Conservation (phyloP, 2,888 invertebrate species). For the Sesia apiformis region DNA sequence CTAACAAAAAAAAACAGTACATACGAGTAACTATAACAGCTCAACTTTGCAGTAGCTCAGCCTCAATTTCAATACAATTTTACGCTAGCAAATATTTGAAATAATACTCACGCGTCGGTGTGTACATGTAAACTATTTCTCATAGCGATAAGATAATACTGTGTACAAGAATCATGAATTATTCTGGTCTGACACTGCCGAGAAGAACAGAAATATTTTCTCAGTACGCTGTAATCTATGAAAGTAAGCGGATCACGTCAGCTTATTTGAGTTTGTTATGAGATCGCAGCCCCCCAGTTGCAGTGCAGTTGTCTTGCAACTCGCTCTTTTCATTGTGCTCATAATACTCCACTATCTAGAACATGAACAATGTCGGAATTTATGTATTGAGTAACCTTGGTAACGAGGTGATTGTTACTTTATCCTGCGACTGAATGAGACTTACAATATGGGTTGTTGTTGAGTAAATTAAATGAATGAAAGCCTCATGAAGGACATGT, state of each 20-base stretch:
- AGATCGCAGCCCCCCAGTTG: constrained; percentile 51
- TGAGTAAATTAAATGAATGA: too few relatives aligned
- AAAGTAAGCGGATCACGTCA: constrained; percentile 71
- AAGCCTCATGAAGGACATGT: too few relatives aligned
- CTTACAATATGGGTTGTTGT: too few relatives aligned
- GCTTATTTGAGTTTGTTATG: constrained; percentile 71
- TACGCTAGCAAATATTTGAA: too few relatives aligned
- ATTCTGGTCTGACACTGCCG: constrained; percentile 18
- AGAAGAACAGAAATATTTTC: constrained; percentile 47
- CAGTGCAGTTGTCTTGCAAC: constrained; percentile 27
- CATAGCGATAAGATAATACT: constrained; percentile 50
- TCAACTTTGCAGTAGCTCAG: too few relatives aligned
- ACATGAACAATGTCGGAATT: constrained; percentile 44
- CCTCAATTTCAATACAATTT: too few relatives aligned
- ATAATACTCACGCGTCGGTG: constrained; percentile 4
- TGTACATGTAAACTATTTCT: constrained; percentile 46
- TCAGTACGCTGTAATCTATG: constrained; percentile 39
- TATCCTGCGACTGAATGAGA: too few relatives aligned
- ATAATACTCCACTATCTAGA: constrained; percentile 26
- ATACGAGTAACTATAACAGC: too few relatives aligned
- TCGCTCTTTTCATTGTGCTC: constrained; percentile 39
- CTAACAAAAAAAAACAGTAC: too few relatives aligned
- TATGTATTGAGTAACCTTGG: constrained; percentile 11
- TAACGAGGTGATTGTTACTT: too few relatives aligned
- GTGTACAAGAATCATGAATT: constrained; percentile 42